A percentile compares a stretch with the other conserved stretches of the same genome.
Evolutionary conservation across 2,113 vertebrate genomes (phyloP).

Genomic region (Megaceryle torquata): DNA sequence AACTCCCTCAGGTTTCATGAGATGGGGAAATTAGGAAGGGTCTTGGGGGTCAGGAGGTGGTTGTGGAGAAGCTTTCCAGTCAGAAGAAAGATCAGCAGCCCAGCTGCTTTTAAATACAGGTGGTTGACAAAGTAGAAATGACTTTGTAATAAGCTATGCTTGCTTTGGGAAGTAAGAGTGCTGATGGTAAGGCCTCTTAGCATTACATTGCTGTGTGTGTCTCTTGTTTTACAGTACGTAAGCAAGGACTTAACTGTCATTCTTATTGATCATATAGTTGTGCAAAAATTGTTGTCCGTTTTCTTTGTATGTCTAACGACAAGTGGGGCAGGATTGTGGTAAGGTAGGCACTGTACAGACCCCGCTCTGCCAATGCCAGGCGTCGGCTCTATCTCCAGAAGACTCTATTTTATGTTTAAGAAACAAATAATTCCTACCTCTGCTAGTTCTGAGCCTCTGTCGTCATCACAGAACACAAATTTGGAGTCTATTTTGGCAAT

Average conservation of each 20-base stretch:
- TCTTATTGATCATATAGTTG: background rate
- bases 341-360: background rate
- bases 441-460: background rate
- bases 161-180: background rate
- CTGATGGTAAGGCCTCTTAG: background rate
- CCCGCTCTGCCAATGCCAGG: rapidly evolving
- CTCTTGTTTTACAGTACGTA: background rate
- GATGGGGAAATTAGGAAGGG: background rate
- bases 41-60: background rate
- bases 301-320: background rate
- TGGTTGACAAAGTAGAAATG: background rate
- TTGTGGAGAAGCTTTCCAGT: background rate
- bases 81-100: background rate
- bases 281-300: background rate
- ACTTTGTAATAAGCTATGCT: background rate
- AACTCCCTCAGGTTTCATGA: background rate
- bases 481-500: background rate
- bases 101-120: background rate
- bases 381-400: rapidly evolving
- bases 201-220: background rate
- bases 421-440: background rate
- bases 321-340: background rate
- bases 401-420: background rate
- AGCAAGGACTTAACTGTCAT: background rate
- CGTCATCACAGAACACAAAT: background rate